Conservation (phyloP, 2,888 invertebrate species). For the Ectemnius continuus region DNA sequence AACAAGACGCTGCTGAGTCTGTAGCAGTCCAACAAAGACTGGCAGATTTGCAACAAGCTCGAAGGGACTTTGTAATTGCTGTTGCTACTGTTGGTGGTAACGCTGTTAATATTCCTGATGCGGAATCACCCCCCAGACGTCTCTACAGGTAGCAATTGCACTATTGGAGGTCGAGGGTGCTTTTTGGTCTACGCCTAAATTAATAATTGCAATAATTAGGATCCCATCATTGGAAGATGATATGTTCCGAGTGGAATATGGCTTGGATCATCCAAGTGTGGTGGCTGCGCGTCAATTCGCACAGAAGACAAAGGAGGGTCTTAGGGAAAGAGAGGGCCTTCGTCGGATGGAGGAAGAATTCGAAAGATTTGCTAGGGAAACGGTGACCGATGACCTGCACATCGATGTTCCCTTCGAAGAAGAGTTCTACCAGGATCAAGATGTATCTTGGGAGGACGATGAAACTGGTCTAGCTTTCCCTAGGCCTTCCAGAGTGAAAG, state of each 20-base stretch:
- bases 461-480: constrained; percentile 46
- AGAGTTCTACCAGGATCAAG: constrained; percentile 57
- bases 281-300: constrained; percentile 61
- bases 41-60: constrained; percentile 68
- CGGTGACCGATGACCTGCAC: constrained; percentile 33
- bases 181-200: no score
- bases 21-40: constrained; percentile 62
- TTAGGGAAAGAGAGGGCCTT: constrained; percentile 43
- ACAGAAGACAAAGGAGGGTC: constrained; percentile 24
- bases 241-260: constrained; percentile 48
- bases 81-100: constrained; percentile 68
- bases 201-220: constrained; percentile 9
- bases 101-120: constrained; percentile 55
- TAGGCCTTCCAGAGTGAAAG: constrained; percentile 52
- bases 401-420: constrained; percentile 58
- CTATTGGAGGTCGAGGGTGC: not conserved
- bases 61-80: constrained; percentile 71
- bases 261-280: constrained; percentile 61
- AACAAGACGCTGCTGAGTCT: constrained; percentile 66
- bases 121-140: no score
- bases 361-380: constrained; percentile 30
- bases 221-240: constrained; percentile 56
- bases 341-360: constrained; percentile 54
- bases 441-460: constrained; percentile 63
- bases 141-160: not conserved